Conservation (phyloP, 2,888 invertebrate genomes). For the Trichopoda pennipes region DNA sequence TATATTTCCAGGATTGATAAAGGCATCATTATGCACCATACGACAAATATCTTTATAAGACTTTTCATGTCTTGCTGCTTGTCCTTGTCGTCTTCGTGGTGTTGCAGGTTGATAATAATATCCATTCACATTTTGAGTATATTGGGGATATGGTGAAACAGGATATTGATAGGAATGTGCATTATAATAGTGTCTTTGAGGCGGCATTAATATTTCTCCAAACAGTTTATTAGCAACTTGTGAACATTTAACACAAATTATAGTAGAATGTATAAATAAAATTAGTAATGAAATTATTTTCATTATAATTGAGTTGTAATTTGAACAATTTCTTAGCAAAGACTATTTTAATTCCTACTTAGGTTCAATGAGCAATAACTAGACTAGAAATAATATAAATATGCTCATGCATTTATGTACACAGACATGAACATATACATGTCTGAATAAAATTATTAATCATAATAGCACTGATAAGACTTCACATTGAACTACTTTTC, state of each 20-base stretch:
- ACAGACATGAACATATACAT: background rate
- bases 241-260: conserved; percentile 19
- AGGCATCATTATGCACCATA: conserved; percentile 74
- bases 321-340: conserved; percentile 16
- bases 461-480: conserved; percentile 40
- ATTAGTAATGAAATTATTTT: conserved; percentile 19
- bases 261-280: conserved; percentile 4
- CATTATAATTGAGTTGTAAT: conserved; percentile 41
- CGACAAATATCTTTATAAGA: conserved; percentile 76
- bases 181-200: conserved; percentile 63
- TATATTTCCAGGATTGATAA: conserved; percentile 74
- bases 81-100: background rate
- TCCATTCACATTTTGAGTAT: conserved; percentile 54
- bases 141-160: conserved; percentile 27
- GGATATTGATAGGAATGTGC: conserved; percentile 61
- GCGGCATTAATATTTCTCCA: conserved; percentile 14
- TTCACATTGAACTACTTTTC: conserved; percentile 51
- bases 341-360: conserved; percentile 19
- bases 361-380: background rate
- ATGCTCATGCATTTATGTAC: background rate
- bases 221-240: conserved; percentile 26
- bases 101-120: conserved; percentile 50
- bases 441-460: background rate
- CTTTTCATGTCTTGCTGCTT: conserved; percentile 34
- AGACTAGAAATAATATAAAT: background rate